Evolutionary conservation across 2,888 invertebrate species (phyloP).

Genomic region (Lithosia quadra): DNA sequence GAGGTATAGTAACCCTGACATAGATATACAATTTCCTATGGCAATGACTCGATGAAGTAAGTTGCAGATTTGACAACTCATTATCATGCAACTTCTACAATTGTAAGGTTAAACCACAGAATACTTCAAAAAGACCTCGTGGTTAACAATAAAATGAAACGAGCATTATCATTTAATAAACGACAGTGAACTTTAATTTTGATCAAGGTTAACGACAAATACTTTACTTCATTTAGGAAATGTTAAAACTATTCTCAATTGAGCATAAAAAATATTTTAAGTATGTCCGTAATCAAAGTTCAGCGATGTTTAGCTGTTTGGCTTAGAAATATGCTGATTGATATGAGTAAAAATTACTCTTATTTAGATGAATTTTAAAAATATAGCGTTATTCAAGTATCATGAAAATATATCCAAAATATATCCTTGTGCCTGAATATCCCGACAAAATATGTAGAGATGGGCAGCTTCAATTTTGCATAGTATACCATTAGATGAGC

Average conservation of each 20-base stretch:
- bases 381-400: no score
- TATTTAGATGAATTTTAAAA: no score
- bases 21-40: slow-evolving; percentile 21
- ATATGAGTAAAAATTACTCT: no score
- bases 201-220: slow-evolving; percentile 9
- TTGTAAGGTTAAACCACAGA: slow-evolving; percentile 12
- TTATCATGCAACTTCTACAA: slow-evolving; percentile 24
- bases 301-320: no score
- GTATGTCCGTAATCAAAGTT: not conserved
- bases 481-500: no score
- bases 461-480: no score
- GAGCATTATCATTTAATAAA: slow-evolving; percentile 4
- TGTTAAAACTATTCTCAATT: not conserved
- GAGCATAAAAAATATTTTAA: not conserved
- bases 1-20: slow-evolving; percentile 40
- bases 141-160: not conserved
- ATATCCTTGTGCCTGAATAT: no score
- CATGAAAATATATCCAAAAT: no score
- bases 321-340: no score
- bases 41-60: slow-evolving; percentile 39
- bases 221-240: not conserved
- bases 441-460: no score
- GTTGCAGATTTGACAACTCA: slow-evolving; percentile 23
- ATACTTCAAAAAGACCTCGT: not conserved
- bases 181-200: slow-evolving; percentile 1